Base-by-base conservation (phyloP, 2,888 invertebrate species). In the Orthosia cruda region DNA sequence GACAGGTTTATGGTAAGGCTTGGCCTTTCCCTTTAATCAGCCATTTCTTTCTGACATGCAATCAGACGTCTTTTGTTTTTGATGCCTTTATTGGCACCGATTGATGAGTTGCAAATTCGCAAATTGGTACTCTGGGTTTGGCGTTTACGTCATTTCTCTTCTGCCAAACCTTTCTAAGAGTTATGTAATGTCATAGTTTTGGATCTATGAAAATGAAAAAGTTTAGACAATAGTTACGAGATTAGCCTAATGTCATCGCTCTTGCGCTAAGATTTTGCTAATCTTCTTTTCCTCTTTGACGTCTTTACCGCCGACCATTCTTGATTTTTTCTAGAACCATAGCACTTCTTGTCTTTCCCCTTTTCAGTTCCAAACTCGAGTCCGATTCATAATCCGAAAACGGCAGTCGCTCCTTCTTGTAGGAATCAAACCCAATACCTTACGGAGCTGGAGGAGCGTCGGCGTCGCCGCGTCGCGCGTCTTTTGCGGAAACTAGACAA, bases 91-190 rank as follows among this genome's bases (percentile, higher is more conserved):
- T 67, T 16, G 66, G 18, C 50, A n/a, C 52, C 32, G 50, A 67
- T 70, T 26, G 18, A 49, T 61, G 61, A 78, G 59, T 47, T 71
- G 71, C 62, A 58, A 76, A 57, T 66, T 47, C 63, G 71, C 62
- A 58, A 76, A 57, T 66, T 77, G 13, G 52, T 13, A 45, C 13
- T 9, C 40, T 1, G 40, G 79, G 70, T 57, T 70, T 26, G 70
- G 16, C 50, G 7, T 62, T 62, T 15, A 45, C 55, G 55, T 76
- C 61, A 74, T 11, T 55, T 3, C 9, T 49, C 13, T 74, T 26
- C 26, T 73, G 20, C 40, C 20, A 26, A 63, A 58, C 47, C 52
- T 40, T 58, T 72, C 3, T 23, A 23, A 11, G 16, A 16, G 26
- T 26, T 64, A 59, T 13, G 20, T 26, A 18, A 80, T 54, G 15